These are phyloP conservation scores for Furnarius figulus DNA, from an alignment of 2,113 vertebrate genomes.

Conservation along the genomic window DNA sequence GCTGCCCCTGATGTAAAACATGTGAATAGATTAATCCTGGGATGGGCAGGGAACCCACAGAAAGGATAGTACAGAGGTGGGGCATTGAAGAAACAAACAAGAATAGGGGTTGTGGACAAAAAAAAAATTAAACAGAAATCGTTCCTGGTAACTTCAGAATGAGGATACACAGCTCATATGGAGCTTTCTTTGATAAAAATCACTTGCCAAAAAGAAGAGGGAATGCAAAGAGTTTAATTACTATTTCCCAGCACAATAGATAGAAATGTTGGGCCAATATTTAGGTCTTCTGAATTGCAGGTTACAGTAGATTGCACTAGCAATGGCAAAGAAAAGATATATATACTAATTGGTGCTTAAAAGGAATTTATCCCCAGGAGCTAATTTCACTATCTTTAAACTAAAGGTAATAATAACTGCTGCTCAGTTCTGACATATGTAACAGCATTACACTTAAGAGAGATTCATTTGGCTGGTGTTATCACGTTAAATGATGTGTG, in stretches of 20 bases:
- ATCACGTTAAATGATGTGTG: not conserved
- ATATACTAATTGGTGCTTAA: not conserved
- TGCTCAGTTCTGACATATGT: not conserved
- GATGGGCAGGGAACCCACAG: not conserved
- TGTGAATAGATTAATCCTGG: not conserved
- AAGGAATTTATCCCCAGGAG: slow-evolving; percentile 6
- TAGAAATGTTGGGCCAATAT: not conserved
- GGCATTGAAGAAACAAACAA: not conserved
- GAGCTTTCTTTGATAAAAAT: not conserved
- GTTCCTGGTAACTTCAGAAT: not conserved
- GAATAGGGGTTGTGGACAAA: not conserved
- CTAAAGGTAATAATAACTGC: not conserved
- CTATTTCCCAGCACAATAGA: not conserved
- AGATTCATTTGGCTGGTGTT: slow-evolving; percentile 5
- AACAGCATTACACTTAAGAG: not conserved
- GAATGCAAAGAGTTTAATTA: not conserved
- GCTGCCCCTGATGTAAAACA: not conserved
- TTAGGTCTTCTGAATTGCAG: not conserved
- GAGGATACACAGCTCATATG: not conserved
- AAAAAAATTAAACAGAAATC: not conserved
- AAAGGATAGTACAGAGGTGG: not conserved
- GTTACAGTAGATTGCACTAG: not conserved
- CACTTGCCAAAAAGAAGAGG: not conserved
- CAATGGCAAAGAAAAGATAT: not conserved
- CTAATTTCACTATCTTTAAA: slow-evolving; percentile 22